phyloP scores from a whole-genome alignment of 2,888 invertebrate genomes.

The Conomelus anceps region DNA sequence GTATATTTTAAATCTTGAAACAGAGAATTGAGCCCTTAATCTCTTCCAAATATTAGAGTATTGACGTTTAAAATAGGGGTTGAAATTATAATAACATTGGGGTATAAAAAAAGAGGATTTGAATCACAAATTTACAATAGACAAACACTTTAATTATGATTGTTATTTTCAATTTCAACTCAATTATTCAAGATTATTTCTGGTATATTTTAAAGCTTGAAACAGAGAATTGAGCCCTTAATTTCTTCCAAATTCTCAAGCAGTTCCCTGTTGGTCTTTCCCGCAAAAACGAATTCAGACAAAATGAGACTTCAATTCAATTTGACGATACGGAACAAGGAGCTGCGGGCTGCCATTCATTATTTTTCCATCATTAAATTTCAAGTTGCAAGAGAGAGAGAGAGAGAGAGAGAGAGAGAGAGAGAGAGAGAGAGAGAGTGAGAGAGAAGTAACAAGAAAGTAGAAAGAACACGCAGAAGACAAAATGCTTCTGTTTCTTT shows the following conservation, averaged over 20 bases:
- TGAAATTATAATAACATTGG: too few relatives aligned
- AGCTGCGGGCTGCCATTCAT: not conserved
- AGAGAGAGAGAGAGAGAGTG: too few relatives aligned
- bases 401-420: too few relatives aligned
- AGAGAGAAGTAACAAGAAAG: too few relatives aligned
- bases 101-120: too few relatives aligned
- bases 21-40: too few relatives aligned
- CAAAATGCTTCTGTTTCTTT: not conserved
- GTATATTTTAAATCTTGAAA: not conserved
- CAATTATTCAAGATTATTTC: not conserved
- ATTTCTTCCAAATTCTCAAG: not conserved
- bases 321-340: not conserved
- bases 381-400: not conserved
- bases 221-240: not conserved
- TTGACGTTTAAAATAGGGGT: too few relatives aligned
- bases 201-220: not conserved
- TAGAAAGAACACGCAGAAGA: not conserved
- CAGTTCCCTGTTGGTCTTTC: not conserved
- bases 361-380: not conserved
- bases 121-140: too few relatives aligned
- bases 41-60: too few relatives aligned
- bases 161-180: not conserved
- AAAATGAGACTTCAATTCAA: not conserved
- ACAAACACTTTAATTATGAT: too few relatives aligned
- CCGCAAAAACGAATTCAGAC: not conserved